These are phyloP conservation scores for Drosophila nigromelanica DNA, from an alignment of 1,140 invertebrate species.

Conservation along the genomic window DNA sequence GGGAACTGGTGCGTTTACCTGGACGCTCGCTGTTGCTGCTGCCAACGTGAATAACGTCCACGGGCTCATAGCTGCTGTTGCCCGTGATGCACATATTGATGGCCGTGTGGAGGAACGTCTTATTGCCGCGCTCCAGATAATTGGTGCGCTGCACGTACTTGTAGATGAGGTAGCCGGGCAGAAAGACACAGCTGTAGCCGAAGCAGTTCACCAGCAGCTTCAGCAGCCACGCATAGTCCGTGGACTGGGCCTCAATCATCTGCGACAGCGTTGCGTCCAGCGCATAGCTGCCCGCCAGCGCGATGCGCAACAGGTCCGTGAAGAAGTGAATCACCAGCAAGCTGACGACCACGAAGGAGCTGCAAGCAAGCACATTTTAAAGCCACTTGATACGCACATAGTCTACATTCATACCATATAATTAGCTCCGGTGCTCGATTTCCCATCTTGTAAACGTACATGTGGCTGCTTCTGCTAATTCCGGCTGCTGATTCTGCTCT, in stretches of 20 bases:
- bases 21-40: slow-evolving; percentile 56
- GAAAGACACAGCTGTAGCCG: slow-evolving; percentile 94
- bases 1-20: slow-evolving; percentile 84
- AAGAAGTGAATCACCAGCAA: slow-evolving; percentile 79
- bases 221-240: slow-evolving; percentile 90
- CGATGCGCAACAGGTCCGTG: slow-evolving; percentile 67
- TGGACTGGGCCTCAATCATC: slow-evolving; percentile 71
- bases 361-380: slow-evolving; percentile 7
- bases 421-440: slow-evolving; percentile 69
- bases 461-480: slow-evolving; percentile 31
- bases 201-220: slow-evolving; percentile 91
- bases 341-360: slow-evolving; percentile 71
- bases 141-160: slow-evolving; percentile 92
- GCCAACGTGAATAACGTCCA: slow-evolving; percentile 23
- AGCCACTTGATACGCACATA: not conserved
- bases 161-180: slow-evolving; percentile 93
- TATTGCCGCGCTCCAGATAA: slow-evolving; percentile 89
- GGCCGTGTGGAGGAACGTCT: slow-evolving; percentile 85
- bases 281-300: slow-evolving; percentile 63
- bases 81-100: slow-evolving; percentile 88
- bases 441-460: slow-evolving; percentile 63
- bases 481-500: slow-evolving; percentile 3
- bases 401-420: slow-evolving; percentile 57
- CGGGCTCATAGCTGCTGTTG: slow-evolving; percentile 48
- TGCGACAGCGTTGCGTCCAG: slow-evolving; percentile 74